phyloP scores from a whole-genome alignment of 2,888 invertebrate genomes.

The Noctua pronuba region DNA sequence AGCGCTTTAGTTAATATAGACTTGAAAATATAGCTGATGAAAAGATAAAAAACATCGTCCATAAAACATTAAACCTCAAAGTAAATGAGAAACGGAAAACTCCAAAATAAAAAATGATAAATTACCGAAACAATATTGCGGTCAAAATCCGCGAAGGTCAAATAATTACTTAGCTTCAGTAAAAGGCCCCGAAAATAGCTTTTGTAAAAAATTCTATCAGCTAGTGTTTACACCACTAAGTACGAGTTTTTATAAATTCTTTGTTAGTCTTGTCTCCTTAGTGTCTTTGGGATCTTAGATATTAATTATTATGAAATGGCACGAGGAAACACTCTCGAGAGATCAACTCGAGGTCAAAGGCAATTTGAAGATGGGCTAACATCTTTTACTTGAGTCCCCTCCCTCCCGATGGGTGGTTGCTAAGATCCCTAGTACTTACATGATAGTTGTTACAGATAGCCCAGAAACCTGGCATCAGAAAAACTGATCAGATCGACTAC shows the following conservation, averaged over 20 bases:
- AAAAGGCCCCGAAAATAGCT: conserved; percentile 37
- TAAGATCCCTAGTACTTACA: not conserved
- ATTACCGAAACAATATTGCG: conserved; percentile 54
- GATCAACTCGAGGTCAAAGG: not conserved
- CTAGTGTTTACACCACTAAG: conserved; percentile 57
- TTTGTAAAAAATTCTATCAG: conserved; percentile 53
- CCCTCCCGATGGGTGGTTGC: not conserved
- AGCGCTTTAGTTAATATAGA: too few species aligned
- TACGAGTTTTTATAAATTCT: conserved; percentile 21
- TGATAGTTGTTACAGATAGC: not conserved
- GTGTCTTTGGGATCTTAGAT: conserved; percentile 3
- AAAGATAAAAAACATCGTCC: not conserved
- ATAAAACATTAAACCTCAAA: conserved; percentile 19
- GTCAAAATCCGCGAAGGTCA: conserved; percentile 35
- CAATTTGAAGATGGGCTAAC: not conserved
- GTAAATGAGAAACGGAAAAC: conserved; percentile 30
- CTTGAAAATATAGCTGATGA: not conserved
- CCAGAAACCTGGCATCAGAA: too few species aligned
- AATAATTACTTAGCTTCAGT: conserved; percentile 40
- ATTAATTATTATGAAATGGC: conserved; percentile 11
- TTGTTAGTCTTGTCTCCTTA: conserved; percentile 9
- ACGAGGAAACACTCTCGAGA: not conserved
- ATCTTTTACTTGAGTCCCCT: not conserved
- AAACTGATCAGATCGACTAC: not conserved
- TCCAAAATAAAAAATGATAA: conserved; percentile 60